Percentiles rank a stretch among this genome's conserved stretches.
Conservation (phyloP, 2,113 vertebrate species). For the Vidua macroura region DNA sequence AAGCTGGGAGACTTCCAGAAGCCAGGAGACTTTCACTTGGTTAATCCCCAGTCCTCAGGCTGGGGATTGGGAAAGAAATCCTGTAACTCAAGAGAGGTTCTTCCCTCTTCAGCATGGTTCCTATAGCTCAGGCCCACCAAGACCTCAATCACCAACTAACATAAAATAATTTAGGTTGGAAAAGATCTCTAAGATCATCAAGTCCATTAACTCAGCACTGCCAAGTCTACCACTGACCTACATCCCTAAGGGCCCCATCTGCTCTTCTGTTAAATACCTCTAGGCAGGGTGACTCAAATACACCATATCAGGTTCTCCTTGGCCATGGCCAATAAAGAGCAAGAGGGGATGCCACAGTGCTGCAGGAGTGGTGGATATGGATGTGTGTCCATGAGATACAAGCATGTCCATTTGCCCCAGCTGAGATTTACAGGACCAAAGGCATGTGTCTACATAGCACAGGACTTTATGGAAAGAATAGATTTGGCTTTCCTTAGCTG, state of each 20-base stretch:
- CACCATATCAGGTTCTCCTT: neutral
- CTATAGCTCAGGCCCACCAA: neutral
- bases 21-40: neutral
- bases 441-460: neutral
- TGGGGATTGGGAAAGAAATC: neutral
- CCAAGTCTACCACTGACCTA: neutral
- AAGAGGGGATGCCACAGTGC: neutral
- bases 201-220: neutral
- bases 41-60: neutral
- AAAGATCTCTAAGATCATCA: neutral
- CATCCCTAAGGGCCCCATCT: neutral
- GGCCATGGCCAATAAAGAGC: neutral
- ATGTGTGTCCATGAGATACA: neutral
- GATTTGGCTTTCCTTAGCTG: neutral
- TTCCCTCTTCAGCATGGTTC: neutral
- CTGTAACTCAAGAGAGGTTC: neutral
- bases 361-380: neutral
- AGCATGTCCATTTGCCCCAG: rapidly evolving
- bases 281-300: neutral
- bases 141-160: neutral
- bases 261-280: neutral
- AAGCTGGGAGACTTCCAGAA: neutral
- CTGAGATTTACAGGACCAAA: neutral
- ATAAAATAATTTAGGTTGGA: neutral
- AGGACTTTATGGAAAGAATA: neutral